Evolutionary conservation across 2,113 vertebrate species (phyloP).

Genomic region (Alaudala cheleensis): DNA sequence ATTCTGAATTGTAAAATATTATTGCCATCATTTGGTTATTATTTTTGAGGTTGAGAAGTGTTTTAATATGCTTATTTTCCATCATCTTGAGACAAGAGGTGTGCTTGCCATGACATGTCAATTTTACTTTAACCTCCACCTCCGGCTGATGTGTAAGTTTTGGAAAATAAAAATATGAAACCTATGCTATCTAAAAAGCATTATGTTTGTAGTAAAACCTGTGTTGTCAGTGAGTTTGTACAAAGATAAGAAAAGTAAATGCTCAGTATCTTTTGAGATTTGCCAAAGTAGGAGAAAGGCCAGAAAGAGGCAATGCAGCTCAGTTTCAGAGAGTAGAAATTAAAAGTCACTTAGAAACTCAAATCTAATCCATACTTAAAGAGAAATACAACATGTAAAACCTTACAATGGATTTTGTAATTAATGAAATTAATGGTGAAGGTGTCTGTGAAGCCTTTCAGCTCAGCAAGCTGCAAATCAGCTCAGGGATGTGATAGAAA

Average conservation of each 20-base stretch:
- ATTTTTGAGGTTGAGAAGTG: not conserved
- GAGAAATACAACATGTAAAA: not conserved
- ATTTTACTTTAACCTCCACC: not conserved
- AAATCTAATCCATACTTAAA: not conserved
- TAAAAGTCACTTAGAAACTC: not conserved
- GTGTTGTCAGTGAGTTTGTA: not conserved
- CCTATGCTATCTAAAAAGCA: not conserved
- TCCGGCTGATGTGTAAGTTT: not conserved
- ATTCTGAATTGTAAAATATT: not conserved
- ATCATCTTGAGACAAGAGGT: not conserved
- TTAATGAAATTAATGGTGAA: not conserved
- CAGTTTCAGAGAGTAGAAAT: not conserved
- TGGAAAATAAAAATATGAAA: constrained; percentile 17
- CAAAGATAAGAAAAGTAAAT: not conserved
- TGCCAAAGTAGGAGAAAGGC: not conserved
- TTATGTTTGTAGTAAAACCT: not conserved
- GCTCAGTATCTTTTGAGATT: not conserved
- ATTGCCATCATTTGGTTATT: not conserved
- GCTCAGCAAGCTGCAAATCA: not conserved
- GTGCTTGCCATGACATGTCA: not conserved
- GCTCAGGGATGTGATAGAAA: not conserved
- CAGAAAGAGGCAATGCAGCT: not conserved
- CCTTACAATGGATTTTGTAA: not conserved
- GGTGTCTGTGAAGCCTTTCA: not conserved
- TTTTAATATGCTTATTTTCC: not conserved